Evolutionary conservation across 2,888 invertebrate genomes (phyloP).

Genomic region (Melanchra persicariae): DNA sequence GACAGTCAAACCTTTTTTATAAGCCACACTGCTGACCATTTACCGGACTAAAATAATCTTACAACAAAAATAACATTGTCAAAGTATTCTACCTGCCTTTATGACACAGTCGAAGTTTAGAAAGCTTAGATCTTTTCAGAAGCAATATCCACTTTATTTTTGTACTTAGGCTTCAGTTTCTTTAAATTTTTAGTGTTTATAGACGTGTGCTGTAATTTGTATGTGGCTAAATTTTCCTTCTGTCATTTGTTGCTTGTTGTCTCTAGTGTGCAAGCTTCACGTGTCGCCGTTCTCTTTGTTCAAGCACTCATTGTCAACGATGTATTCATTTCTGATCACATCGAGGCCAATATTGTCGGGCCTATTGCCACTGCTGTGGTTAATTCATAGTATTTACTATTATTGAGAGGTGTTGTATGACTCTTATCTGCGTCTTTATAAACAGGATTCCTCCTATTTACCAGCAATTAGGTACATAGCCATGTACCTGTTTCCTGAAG

Average conservation of each 20-base stretch:
- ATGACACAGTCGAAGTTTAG: not conserved
- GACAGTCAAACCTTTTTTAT: not conserved
- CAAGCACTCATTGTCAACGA: constrained; percentile 38
- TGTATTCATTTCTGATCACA: constrained; percentile 43
- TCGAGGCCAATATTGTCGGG: constrained; percentile 42
- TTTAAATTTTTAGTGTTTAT: not conserved
- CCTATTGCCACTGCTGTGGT: constrained; percentile 28
- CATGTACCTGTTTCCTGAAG: not conserved
- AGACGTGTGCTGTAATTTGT: not conserved
- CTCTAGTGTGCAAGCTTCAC: constrained; percentile 23
- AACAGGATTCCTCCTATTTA: too few species aligned
- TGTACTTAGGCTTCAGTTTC: not conserved
- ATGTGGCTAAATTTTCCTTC: constrained; percentile 18
- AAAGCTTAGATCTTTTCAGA: not conserved
- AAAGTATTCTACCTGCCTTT: too few species aligned
- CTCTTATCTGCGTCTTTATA: not conserved
- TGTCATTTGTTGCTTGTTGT: not conserved
- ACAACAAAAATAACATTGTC: not conserved
- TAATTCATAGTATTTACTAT: constrained; percentile 8
- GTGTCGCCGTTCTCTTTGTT: constrained; percentile 49
- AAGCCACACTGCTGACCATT: not conserved
- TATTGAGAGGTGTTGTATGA: constrained; percentile 7
- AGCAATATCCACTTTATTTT: not conserved
- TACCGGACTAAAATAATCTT: not conserved
- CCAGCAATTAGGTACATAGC: too few species aligned